These are phyloP conservation scores for Mycetomoellerius zeteki DNA, from an alignment of 1,140 invertebrate genomes.

Conservation along the genomic window DNA sequence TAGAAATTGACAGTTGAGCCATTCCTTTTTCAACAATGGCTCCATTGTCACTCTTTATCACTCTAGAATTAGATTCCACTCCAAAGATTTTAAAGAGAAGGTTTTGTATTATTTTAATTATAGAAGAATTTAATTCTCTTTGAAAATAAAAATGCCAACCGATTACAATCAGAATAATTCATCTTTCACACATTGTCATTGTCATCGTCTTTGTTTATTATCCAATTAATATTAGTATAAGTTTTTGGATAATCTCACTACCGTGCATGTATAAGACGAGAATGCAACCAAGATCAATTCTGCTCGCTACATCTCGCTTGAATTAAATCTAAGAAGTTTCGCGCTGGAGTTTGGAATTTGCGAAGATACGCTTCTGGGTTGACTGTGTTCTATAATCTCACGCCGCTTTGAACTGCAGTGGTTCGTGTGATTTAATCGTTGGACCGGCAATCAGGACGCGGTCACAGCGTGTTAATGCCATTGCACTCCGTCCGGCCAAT, in stretches of 20 bases:
- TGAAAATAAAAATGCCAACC: background rate
- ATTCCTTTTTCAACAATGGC: too few relatives aligned
- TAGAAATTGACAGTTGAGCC: too few relatives aligned
- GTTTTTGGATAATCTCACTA: background rate
- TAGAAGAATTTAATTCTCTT: background rate
- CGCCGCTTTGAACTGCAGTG: slow-evolving; percentile 26
- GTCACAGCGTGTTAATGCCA: slow-evolving; percentile 57
- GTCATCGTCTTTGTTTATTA: background rate
- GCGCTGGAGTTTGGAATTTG: slow-evolving; percentile 16
- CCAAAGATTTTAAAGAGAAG: background rate
- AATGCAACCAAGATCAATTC: background rate
- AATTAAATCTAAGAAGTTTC: slow-evolving; percentile 50
- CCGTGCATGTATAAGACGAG: background rate
- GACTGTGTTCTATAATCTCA: slow-evolving; percentile 45
- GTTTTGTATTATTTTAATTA: background rate
- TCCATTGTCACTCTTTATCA: too few relatives aligned
- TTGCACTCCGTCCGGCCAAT: slow-evolving; percentile 27
- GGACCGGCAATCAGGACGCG: slow-evolving; percentile 29
- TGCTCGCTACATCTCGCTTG: background rate
- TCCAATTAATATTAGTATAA: slow-evolving; percentile 16
- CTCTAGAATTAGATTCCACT: too few relatives aligned
- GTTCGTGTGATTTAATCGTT: slow-evolving; percentile 36
- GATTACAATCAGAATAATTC: background rate
- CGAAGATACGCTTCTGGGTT: slow-evolving; percentile 20
- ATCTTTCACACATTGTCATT: background rate